Conservation (phyloP, 2,888 invertebrate species). For the Tetrapedia diversipes region DNA sequence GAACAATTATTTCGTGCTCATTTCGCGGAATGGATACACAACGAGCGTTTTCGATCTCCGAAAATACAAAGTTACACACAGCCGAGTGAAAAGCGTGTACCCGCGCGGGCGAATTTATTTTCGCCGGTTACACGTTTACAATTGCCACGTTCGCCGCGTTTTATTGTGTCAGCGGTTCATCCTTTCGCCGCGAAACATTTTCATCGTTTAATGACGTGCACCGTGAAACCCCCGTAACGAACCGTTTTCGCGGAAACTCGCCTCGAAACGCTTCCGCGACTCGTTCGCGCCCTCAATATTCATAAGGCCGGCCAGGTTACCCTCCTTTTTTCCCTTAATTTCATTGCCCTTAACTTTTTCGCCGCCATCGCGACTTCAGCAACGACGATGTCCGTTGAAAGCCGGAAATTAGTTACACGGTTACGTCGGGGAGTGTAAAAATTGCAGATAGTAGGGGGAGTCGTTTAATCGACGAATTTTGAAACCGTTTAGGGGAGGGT, state of each 20-base stretch:
- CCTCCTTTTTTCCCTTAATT: not conserved
- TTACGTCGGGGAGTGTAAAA: not conserved
- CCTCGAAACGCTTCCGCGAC: not conserved
- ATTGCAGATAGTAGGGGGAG: not conserved
- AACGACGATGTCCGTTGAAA: too few species aligned
- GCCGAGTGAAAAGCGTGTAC: slow-evolving; percentile 6
- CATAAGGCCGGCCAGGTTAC: not conserved
- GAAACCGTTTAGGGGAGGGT: not conserved
- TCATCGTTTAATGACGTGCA: slow-evolving; percentile 44
- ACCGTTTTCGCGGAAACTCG: slow-evolving; percentile 9
- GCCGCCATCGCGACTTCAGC: not conserved
- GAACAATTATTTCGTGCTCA: not conserved
- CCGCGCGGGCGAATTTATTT: slow-evolving; percentile 10
- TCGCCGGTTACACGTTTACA: slow-evolving; percentile 2
- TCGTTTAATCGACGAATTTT: not conserved
- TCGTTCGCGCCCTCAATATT: slow-evolving; percentile 28
- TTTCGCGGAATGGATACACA: slow-evolving; percentile 17
- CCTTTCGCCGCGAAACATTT: slow-evolving; percentile 33
- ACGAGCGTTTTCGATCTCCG: slow-evolving; percentile 28
- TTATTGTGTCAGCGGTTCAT: slow-evolving; percentile 32
- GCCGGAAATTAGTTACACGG: slow-evolving; percentile 19
- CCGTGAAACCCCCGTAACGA: slow-evolving; percentile 33
- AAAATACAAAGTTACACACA: not conserved
- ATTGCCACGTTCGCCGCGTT: slow-evolving; percentile 1
- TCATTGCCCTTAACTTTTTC: not conserved